Evolutionary conservation across 2,797 vertebrate genomes (phyloP).

Genomic region (Epinephelus coioides): DNA sequence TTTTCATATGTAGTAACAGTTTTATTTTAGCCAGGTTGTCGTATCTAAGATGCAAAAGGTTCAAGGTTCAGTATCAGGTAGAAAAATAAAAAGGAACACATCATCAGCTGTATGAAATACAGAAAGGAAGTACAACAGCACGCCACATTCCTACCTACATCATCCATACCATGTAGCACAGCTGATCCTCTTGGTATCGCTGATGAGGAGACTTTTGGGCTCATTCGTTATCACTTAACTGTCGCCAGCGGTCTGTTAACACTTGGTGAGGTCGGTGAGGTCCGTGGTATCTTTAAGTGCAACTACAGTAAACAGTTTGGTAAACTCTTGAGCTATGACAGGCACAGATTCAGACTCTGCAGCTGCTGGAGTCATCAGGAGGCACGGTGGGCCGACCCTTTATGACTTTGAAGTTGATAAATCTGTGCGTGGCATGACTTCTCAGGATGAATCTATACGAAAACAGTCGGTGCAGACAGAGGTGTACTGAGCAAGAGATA

Average conservation of each 20-base stretch:
- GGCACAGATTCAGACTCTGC: conserved; percentile 75
- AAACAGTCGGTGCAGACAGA: conserved; percentile 62
- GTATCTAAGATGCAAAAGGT: conserved; percentile 88
- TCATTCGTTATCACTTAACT: conserved; percentile 33
- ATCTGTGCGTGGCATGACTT: conserved; percentile 73
- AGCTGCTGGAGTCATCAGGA: conserved; percentile 56
- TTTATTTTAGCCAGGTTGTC: conserved; percentile 85
- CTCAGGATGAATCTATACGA: conserved; percentile 44
- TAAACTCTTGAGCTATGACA: conserved; percentile 77
- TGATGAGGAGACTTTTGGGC: conserved; percentile 63
- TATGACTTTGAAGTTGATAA: conserved; percentile 46
- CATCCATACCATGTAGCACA: conserved; percentile 70
- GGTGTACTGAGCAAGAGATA: conserved; percentile 43
- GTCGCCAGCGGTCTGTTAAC: conserved; percentile 55
- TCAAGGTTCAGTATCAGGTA: conserved; percentile 84
- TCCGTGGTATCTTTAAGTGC: conserved; percentile 80
- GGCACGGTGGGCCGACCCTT: conserved; percentile 44
- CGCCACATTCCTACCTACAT: conserved; percentile 68
- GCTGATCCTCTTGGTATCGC: conserved; percentile 66
- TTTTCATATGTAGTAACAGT: conserved; percentile 71
- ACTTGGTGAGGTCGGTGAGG: conserved; percentile 78
- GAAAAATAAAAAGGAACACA: conserved; percentile 87
- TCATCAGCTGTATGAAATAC: conserved; percentile 82
- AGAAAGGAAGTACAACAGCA: conserved; percentile 75
- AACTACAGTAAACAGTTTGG: conserved; percentile 81